These are phyloP conservation scores for Cotesia typhae DNA, from an alignment of 1,140 invertebrate species.

Conservation along the genomic window DNA sequence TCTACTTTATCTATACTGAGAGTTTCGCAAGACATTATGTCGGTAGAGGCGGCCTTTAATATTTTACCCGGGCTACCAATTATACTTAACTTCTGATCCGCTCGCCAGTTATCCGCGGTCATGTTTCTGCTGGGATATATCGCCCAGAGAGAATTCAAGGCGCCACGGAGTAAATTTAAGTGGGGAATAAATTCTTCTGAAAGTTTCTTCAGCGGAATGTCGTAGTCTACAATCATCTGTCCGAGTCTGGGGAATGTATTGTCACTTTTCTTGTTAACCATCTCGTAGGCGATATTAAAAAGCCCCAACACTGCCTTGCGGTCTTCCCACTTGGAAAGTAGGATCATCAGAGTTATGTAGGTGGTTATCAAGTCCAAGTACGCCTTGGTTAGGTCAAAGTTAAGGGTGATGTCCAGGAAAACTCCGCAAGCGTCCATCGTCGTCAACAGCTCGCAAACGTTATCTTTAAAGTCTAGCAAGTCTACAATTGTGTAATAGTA, in stretches of 20 bases:
- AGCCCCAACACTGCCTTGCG: constrained; percentile 95
- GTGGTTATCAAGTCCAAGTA: constrained; percentile 95
- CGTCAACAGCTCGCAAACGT: constrained; percentile 95
- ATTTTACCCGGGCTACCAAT: constrained; percentile 91
- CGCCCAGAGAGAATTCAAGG: constrained; percentile 85
- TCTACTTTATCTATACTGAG: constrained; percentile 94
- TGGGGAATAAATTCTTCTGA: constrained; percentile 97
- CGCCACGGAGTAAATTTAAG: constrained; percentile 84
- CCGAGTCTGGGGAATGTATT: constrained; percentile 92
- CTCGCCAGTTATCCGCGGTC: constrained; percentile 92
- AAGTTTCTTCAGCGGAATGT: constrained; percentile 93
- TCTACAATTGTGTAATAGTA: constrained; percentile 99
- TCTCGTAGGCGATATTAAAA: constrained; percentile 97
- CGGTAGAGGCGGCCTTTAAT: constrained; percentile 92
- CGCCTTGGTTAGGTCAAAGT: constrained; percentile 95
- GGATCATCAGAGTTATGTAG: constrained; percentile 95
- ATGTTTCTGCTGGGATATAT: constrained; percentile 91
- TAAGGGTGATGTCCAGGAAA: constrained; percentile 92
- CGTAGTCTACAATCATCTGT: constrained; percentile 98
- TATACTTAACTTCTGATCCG: constrained; percentile 92
- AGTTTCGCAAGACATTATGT: constrained; percentile 97
- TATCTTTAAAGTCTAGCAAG: constrained; percentile 97
- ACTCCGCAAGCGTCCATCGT: constrained; percentile 98
- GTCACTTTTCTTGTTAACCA: constrained; percentile 91
- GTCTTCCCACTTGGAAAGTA: constrained; percentile 96